Conservation (phyloP, 2,113 vertebrate genomes). For the Onychostruthus taczanowskii region DNA sequence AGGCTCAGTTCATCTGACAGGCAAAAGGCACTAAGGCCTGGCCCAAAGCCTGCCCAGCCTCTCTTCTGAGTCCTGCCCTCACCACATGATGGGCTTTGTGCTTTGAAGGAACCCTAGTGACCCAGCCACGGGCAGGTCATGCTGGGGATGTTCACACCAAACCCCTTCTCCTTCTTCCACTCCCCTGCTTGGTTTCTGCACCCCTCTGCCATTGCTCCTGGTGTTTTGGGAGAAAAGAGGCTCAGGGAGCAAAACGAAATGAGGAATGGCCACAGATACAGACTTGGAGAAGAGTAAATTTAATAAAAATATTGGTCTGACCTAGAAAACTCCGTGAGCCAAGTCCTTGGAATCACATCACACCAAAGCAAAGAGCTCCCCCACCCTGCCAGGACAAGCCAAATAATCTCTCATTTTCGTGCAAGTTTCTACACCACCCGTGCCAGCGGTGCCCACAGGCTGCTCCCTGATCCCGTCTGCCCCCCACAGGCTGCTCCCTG, state of each 20-base stretch:
- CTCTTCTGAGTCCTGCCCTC: neutral
- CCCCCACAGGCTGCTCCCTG: neutral
- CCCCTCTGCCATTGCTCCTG: neutral
- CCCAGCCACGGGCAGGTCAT: accelerated
- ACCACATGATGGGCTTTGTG: neutral
- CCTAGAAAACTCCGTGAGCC: neutral
- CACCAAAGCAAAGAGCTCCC: neutral
- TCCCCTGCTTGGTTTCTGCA: neutral
- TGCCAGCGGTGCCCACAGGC: accelerated
- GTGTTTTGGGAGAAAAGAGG: neutral
- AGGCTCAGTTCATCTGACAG: accelerated
- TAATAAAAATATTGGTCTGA: neutral
- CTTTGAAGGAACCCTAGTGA: neutral
- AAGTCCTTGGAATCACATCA: neutral
- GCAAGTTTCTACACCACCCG: accelerated
- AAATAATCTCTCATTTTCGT: neutral
- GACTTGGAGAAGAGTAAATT: neutral
- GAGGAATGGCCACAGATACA: neutral
- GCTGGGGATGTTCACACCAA: neutral
- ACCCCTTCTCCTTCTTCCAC: neutral
- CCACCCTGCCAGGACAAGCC: neutral
- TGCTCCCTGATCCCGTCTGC: accelerated
- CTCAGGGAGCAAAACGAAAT: neutral
- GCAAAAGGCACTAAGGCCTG: neutral
- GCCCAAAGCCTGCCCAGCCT: neutral